Percentiles rank a stretch among this genome's conserved stretches.
Conservation (phyloP, 35 echinoderm and acorn worm genomes). For the Eucidaris tribuloides region DNA sequence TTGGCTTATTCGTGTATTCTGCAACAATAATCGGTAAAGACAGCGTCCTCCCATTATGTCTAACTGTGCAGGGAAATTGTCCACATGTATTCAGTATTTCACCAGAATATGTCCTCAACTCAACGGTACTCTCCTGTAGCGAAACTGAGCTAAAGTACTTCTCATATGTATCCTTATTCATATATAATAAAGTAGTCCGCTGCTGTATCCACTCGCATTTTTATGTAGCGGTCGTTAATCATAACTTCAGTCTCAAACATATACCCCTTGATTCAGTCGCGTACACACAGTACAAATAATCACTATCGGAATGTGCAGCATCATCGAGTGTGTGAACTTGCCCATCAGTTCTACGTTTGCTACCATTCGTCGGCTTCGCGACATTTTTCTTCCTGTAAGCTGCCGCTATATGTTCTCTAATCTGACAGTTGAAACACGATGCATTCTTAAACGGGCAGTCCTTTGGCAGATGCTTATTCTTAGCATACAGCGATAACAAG, state of each 20-base stretch:
- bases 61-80: constrained; percentile 3
- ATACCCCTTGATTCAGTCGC: neutral
- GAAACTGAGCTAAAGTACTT: constrained; percentile 11
- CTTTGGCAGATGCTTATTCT: too few species aligned
- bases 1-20: constrained; percentile 25
- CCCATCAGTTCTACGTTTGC: neutral
- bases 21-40: constrained; percentile 30
- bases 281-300: neutral
- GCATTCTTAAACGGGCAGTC: too few species aligned
- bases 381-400: neutral
- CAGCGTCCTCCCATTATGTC: neutral
- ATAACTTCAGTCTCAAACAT: neutral
- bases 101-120: constrained; percentile 50
- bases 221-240: constrained; percentile 11
- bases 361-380: neutral
- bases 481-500: too few species aligned
- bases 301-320: neutral
- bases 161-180: constrained; percentile 48
- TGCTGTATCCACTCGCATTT: constrained; percentile 42
- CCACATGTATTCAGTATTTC: neutral
- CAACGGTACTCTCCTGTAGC: neutral
- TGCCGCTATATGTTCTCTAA: neutral
- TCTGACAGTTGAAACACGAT: neutral
- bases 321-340: neutral
- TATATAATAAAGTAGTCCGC: constrained; percentile 46